These are phyloP conservation scores for Cariama cristata DNA, from an alignment of 2,113 vertebrate species.

Conservation along the genomic window DNA sequence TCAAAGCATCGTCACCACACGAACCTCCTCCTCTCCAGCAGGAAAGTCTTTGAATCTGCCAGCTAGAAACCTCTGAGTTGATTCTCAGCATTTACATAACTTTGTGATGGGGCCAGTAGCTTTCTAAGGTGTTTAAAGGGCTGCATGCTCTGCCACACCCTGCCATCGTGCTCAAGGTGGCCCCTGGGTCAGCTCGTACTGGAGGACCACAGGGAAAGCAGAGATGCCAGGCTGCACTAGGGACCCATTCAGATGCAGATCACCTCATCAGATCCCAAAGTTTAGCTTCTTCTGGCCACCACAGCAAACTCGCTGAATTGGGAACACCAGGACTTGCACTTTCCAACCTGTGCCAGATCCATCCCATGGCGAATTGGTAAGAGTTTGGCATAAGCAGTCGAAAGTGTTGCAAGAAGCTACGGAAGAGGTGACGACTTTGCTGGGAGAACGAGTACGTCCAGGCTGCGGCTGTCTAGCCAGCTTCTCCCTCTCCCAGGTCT, in stretches of 20 bases:
- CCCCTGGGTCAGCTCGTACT: background rate
- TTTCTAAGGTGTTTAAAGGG: background rate
- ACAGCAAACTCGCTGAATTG: background rate
- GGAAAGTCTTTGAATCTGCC: background rate
- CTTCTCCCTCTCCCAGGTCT: background rate
- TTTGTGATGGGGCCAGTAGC: background rate
- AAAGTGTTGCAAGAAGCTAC: background rate
- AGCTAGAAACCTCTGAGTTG: background rate
- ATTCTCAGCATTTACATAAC: background rate
- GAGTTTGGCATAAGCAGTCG: background rate
- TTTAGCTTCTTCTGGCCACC: background rate
- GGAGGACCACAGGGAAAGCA: background rate
- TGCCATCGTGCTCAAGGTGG: fast-evolving
- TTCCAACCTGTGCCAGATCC: background rate
- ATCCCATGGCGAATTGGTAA: background rate
- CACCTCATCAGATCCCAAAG: background rate
- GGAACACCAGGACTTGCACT: background rate
- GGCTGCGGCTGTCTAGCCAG: background rate
- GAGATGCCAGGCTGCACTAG: background rate
- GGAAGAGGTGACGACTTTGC: background rate
- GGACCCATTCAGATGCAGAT: background rate
- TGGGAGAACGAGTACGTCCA: background rate
- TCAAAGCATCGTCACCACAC: background rate
- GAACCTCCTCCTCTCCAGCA: background rate
- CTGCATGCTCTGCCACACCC: background rate